Percentiles rank a stretch among this genome's conserved stretches.
Evolutionary conservation across 37 sponge, comb jelly and placozoan genomes (phyloP).

Genomic region (Chondrilla cf. caribensis): DNA sequence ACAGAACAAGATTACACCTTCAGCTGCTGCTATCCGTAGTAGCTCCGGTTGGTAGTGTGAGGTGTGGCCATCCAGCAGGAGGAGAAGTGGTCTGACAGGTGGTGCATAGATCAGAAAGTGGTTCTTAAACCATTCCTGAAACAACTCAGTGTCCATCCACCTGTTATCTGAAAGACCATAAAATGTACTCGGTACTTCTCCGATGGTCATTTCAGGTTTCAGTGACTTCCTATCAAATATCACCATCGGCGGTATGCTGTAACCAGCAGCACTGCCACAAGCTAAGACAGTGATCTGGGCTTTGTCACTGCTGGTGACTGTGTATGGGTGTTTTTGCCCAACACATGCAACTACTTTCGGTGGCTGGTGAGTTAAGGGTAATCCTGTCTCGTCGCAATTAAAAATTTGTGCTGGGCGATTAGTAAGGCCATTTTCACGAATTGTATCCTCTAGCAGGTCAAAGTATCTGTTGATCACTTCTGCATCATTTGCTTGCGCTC

Average conservation of each 20-base stretch:
- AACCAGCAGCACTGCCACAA: conserved; percentile 31
- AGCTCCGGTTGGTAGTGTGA: conserved; percentile 22
- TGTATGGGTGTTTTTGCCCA: conserved; percentile 27
- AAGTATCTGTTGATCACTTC: conserved; percentile 18
- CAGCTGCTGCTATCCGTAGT: conserved; percentile 9
- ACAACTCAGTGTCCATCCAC: conserved; percentile 42
- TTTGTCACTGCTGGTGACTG: conserved; percentile 28
- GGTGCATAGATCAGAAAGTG: conserved; percentile 34
- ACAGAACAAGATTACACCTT: conserved; percentile 14
- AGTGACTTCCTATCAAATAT: conserved; percentile 18
- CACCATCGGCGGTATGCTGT: conserved; percentile 27
- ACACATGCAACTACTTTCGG: not conserved
- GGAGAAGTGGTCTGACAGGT: conserved; percentile 20
- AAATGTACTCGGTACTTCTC: conserved; percentile 46
- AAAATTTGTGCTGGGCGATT: conserved; percentile 18
- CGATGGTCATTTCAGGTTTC: conserved; percentile 23
- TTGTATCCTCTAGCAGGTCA: conserved; percentile 18
- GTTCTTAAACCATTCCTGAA: conserved; percentile 25
- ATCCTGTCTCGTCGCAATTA: conserved; percentile 33
- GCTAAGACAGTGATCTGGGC: conserved; percentile 30
- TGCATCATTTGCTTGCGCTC: not conserved
- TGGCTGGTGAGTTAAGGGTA: conserved; percentile 21
- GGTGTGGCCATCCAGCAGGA: conserved; percentile 36
- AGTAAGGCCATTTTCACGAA: conserved; percentile 29
- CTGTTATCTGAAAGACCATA: conserved; percentile 39